A percentile compares a stretch with the other conserved stretches of the same genome.
Conservation (phyloP, 2,888 invertebrate species). For the Anodontia alba region DNA sequence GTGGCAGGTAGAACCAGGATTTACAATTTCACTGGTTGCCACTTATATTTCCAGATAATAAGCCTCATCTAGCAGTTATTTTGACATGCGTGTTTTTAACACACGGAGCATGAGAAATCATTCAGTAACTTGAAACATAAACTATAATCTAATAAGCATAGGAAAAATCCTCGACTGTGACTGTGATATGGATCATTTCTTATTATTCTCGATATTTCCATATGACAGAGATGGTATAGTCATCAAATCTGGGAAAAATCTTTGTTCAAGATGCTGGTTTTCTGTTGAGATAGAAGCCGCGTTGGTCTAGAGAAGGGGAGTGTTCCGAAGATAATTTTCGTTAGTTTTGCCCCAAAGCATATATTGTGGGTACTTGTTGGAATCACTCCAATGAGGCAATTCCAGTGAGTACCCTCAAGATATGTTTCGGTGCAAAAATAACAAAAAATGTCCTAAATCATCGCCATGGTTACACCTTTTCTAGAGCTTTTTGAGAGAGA, state of each 20-base stretch:
- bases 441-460: too few species aligned
- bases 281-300: slow-evolving; percentile 1
- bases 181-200: slow-evolving; percentile 3
- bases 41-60: background rate
- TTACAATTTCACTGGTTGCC: too few species aligned
- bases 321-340: too few species aligned
- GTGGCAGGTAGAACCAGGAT: too few species aligned
- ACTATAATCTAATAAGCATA: slow-evolving; percentile 16
- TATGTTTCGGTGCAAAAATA: too few species aligned
- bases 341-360: too few species aligned
- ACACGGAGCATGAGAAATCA: slow-evolving; percentile 5
- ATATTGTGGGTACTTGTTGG: too few species aligned
- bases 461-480: background rate
- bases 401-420: too few species aligned
- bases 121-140: slow-evolving; percentile 16
- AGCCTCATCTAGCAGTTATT: slow-evolving; percentile 15
- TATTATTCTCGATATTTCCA: slow-evolving; percentile 2
- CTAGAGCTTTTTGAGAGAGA: background rate
- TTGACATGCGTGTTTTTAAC: slow-evolving; percentile 13
- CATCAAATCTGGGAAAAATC: slow-evolving; percentile 10
- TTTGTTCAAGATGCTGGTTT: slow-evolving; percentile 10
- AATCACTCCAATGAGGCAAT: too few species aligned
- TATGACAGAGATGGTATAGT: slow-evolving; percentile 1
- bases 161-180: background rate
- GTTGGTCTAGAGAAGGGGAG: too few species aligned